Evolutionary conservation across 2,113 vertebrate species (phyloP).

Genomic region (Myiagra hebetior): DNA sequence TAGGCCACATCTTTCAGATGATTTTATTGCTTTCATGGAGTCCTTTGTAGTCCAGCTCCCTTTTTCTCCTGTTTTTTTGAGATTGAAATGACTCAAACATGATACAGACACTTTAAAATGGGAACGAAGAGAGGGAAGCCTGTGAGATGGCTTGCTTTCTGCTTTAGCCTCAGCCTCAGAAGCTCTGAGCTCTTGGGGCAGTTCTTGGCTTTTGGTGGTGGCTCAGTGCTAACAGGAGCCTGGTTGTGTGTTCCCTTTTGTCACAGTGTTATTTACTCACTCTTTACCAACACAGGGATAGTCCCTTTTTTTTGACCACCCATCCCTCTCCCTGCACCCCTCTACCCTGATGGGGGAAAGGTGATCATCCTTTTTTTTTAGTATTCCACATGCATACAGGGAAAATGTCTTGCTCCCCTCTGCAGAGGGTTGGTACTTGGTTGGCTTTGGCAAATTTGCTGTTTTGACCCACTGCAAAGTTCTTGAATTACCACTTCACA

Average conservation of each 20-base stretch:
- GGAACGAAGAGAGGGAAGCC: not conserved
- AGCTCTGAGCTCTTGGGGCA: not conserved
- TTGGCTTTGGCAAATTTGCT: not conserved
- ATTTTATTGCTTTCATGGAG: slow-evolving; percentile 28
- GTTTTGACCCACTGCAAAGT: not conserved
- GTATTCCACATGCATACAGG: fast-evolving
- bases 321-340: not conserved
- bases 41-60: slow-evolving; percentile 18
- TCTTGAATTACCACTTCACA: not conserved
- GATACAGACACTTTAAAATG: not conserved
- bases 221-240: not conserved
- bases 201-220: not conserved
- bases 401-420: not conserved
- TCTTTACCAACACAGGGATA: not conserved
- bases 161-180: not conserved
- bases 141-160: not conserved
- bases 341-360: not conserved
- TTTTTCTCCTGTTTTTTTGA: not conserved
- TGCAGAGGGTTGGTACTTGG: not conserved
- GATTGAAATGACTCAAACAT: not conserved
- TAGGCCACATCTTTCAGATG: slow-evolving; percentile 30
- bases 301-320: not conserved
- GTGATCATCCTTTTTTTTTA: not conserved
- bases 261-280: not conserved
- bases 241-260: not conserved